A percentile compares a stretch with the other conserved stretches of the same genome.
phyloP scores from a whole-genome alignment of 2,113 vertebrate species.

The Setophaga coronata region DNA sequence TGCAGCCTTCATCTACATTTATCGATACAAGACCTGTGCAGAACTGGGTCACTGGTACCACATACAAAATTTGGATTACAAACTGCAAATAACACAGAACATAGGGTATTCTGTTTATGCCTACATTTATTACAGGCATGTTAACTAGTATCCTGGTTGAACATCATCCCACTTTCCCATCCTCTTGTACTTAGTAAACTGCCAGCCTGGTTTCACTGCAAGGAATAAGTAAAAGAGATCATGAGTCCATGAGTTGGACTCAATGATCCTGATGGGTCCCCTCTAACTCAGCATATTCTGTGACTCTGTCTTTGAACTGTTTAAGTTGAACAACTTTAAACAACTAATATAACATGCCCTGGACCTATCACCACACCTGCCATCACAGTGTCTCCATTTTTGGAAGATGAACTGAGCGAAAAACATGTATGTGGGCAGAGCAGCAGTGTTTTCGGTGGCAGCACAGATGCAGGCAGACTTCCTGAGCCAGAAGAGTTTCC shows the following conservation, averaged over 20 bases:
- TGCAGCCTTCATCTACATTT: background rate
- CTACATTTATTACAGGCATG: background rate
- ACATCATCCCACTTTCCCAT: background rate
- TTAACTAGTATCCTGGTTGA: background rate
- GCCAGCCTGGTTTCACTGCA: background rate
- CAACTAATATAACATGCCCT: background rate
- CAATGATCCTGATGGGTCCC: background rate
- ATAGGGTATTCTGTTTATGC: background rate
- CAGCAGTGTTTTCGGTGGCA: background rate
- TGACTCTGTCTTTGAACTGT: background rate
- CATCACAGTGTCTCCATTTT: background rate
- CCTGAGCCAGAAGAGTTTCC: background rate
- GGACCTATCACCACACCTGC: background rate
- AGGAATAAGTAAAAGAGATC: background rate
- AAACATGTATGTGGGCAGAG: background rate
- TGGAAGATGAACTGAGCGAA: background rate
- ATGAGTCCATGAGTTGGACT: background rate
- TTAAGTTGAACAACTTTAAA: background rate
- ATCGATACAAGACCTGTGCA: background rate
- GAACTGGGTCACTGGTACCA: background rate
- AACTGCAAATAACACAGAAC: background rate
- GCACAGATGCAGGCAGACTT: background rate
- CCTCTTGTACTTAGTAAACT: background rate
- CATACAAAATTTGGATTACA: background rate
- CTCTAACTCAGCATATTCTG: background rate